Evolutionary conservation across 2,113 vertebrate genomes (phyloP).

Genomic region (Muntiacus reevesi): DNA sequence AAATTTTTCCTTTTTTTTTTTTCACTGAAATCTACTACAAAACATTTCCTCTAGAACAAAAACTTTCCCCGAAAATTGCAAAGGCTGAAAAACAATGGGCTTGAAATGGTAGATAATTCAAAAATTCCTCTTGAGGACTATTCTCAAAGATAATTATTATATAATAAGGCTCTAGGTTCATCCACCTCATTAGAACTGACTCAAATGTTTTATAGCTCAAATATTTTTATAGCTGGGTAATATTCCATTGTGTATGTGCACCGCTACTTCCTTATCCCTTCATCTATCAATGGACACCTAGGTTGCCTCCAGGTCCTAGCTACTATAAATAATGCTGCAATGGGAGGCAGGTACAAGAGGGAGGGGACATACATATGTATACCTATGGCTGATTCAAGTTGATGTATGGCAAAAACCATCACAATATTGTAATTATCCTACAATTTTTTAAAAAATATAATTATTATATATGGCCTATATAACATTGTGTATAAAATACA

Average conservation of each 20-base stretch:
- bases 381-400: not conserved
- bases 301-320: not conserved
- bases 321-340: not conserved
- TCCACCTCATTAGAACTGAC: not conserved
- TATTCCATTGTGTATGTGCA: not conserved
- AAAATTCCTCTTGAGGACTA: not conserved
- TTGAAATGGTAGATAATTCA: not conserved
- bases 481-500: not conserved
- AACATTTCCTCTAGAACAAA: conserved; percentile 20
- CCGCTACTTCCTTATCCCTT: not conserved
- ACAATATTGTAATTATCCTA: not conserved
- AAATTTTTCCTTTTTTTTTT: not conserved
- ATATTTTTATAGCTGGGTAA: not conserved
- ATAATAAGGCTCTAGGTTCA: not conserved
- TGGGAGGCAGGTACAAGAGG: not conserved
- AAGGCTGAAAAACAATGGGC: not conserved
- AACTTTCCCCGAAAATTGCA: not conserved
- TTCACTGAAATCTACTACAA: not conserved
- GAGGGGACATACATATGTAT: not conserved
- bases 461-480: not conserved
- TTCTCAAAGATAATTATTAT: not conserved
- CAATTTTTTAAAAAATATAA: not conserved
- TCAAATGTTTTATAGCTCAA: not conserved
- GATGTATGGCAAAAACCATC: not conserved
- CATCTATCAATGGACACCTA: not conserved